Evolutionary conservation across 2,888 invertebrate species (phyloP).

Genomic region (Epistrophe grossulariae): DNA sequence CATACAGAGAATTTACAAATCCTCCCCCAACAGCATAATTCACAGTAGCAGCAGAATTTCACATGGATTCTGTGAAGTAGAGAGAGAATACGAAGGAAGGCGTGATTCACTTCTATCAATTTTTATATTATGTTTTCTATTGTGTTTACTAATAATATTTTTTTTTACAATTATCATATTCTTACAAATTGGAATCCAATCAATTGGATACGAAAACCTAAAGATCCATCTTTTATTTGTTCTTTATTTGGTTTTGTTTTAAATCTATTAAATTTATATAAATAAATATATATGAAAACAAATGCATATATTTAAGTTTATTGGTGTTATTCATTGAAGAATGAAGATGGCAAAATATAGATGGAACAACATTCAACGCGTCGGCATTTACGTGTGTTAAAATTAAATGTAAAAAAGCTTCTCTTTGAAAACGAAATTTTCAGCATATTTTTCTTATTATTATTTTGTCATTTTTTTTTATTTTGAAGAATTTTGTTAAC

Average conservation of each 20-base stretch:
- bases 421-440: conserved; percentile 1
- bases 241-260: conserved; percentile 25
- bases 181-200: conserved; percentile 34
- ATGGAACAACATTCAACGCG: conserved; percentile 22
- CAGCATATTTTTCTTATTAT: not conserved
- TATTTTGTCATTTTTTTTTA: conserved; percentile 6
- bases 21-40: conserved; percentile 76
- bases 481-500: not conserved
- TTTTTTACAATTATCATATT: conserved; percentile 53
- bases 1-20: conserved; percentile 83
- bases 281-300: conserved; percentile 25
- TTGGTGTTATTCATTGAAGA: conserved; percentile 26
- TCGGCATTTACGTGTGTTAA: conserved; percentile 49
- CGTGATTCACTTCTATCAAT: conserved; percentile 27
- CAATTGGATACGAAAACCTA: not conserved
- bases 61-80: conserved; percentile 47
- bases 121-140: conserved; percentile 52
- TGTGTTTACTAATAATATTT: conserved; percentile 36
- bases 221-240: conserved; percentile 8
- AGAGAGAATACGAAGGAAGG: conserved; percentile 20
- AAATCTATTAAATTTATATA: conserved; percentile 46
- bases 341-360: conserved; percentile 27
- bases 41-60: conserved; percentile 61
- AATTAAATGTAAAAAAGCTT: conserved; percentile 7
- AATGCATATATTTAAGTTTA: conserved; percentile 17